These are phyloP conservation scores for Trachelipus rathkii DNA, from an alignment of 1,140 invertebrate genomes.

Conservation along the genomic window DNA sequence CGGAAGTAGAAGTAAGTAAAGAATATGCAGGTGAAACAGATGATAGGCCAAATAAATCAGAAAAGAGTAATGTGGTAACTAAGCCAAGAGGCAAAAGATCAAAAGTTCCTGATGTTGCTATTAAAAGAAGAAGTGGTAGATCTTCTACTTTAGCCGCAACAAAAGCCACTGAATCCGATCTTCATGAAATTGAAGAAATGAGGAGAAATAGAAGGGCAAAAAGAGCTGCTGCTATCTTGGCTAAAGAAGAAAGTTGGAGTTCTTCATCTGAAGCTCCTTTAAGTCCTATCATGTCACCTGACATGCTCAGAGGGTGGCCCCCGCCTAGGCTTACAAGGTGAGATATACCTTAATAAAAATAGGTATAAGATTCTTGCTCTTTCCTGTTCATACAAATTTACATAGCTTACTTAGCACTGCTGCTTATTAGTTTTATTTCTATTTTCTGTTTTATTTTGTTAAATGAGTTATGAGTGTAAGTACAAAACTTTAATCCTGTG, in stretches of 20 bases:
- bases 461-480: too few relatives aligned
- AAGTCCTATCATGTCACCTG: slow-evolving; percentile 36
- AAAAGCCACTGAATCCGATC: slow-evolving; percentile 42
- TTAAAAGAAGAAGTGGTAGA: slow-evolving; percentile 36
- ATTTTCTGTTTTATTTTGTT: too few relatives aligned
- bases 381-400: too few relatives aligned
- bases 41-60: not conserved
- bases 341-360: not conserved
- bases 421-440: too few relatives aligned
- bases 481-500: too few relatives aligned
- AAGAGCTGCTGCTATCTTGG: slow-evolving; percentile 39
- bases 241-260: slow-evolving; percentile 40
- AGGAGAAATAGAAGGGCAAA: slow-evolving; percentile 36
- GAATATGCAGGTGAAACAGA: not conserved
- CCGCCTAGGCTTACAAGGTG: slow-evolving; percentile 43
- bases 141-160: slow-evolving; percentile 40
- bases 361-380: too few relatives aligned
- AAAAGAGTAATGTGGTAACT: too few relatives aligned
- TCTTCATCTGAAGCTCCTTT: slow-evolving; percentile 39
- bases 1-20: not conserved
- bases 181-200: slow-evolving; percentile 39
- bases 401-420: too few relatives aligned
- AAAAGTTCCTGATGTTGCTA: slow-evolving; percentile 16
- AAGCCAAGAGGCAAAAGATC: not conserved
- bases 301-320: slow-evolving; percentile 43